Base-by-base conservation (phyloP, 2,113 vertebrate genomes). In the Marmota monax region DNA sequence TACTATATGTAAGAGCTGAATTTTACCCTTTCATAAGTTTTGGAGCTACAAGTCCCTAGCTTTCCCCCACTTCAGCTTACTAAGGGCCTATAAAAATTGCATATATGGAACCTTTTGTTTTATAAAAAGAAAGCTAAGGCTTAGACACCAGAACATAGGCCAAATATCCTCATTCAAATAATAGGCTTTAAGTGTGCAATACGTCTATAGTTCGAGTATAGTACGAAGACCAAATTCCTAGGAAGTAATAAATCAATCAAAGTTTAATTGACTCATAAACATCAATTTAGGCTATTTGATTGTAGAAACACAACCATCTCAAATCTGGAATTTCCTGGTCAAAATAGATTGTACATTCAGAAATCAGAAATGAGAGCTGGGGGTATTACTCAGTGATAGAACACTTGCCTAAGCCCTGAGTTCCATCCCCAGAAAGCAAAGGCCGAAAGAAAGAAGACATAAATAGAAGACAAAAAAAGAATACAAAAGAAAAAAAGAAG, bases 301-400 rank as follows among this genome's bases (percentile, higher is more conserved):
- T 85, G 58, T 61, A 85, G n/a, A 88, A 96, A 79, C 48, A 90
- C 22, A 84, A 39, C 80, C 17, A n/a, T 8, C 65, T 76, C 65
- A 37, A 42, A 42, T 74, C n/a, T 56, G 37, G 34, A 74, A 84
- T 88, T 63, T 90, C 48, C 83, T 88, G 34, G 56, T 17, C 53
- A 78, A 78, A 87, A 92, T 0, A 27, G 53, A 63, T 37, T 79
- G 42, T 8, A 85, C 12, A 14, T 37, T 72, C 10, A 42, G 53
- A 86, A 96, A 86, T 72, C 25, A 95, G 73, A 95, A 92, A 53
- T 42, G 74, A 7, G 6, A 27, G 11, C 29, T 16, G 18, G 17
- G 34, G 29, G 7, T 69, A 14, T 34, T 34, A 32, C 29, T 67
- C 65, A 69, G 32, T 34, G 4, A 29, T 32, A 48, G 56, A 48